These are phyloP conservation scores for Ichneumoninae sp. DNA, from an alignment of 2,888 invertebrate species.

Conservation along the genomic window DNA sequence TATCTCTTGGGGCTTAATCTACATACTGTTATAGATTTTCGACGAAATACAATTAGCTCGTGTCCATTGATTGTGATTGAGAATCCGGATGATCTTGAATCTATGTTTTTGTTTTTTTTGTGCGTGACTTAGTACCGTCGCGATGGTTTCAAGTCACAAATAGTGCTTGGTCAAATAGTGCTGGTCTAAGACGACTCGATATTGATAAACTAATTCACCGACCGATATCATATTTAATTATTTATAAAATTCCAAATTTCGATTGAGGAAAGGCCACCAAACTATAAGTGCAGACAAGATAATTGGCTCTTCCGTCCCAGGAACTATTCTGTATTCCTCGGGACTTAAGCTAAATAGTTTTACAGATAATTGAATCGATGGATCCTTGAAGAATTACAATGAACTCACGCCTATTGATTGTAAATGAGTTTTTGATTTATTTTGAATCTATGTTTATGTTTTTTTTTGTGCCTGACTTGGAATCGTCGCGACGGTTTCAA, in stretches of 20 bases:
- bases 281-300: no score
- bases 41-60: background rate
- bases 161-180: background rate
- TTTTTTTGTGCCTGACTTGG: background rate
- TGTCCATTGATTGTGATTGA: conserved; percentile 33
- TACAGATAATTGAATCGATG: background rate
- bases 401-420: conserved; percentile 12
- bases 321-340: background rate
- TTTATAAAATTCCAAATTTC: background rate
- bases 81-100: conserved; percentile 51
- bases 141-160: background rate
- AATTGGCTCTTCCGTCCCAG: background rate
- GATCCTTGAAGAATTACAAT: background rate
- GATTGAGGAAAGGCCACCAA: background rate
- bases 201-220: background rate
- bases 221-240: background rate
- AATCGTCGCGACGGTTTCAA: background rate
- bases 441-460: conserved; percentile 33
- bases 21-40: background rate
- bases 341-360: background rate
- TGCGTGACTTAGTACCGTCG: background rate
- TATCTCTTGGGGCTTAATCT: background rate
- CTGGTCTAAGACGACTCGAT: background rate
- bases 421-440: conserved; percentile 48
- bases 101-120: conserved; percentile 25